Evolutionary conservation across 2,888 invertebrate species (phyloP).

Genomic region (Globia sparganii): DNA sequence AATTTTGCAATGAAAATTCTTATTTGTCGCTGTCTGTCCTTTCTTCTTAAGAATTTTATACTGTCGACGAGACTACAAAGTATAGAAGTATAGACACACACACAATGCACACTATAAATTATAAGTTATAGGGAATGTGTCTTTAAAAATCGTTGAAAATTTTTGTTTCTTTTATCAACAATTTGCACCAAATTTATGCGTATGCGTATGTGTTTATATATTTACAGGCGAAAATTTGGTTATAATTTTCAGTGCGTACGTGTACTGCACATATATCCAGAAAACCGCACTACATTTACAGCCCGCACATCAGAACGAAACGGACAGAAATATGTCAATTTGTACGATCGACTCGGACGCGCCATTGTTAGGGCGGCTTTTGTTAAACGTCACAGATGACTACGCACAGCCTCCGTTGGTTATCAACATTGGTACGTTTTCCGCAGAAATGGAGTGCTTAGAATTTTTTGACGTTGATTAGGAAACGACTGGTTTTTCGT

Average conservation of each 20-base stretch:
- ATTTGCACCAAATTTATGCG: neutral
- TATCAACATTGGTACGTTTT: conserved; percentile 24
- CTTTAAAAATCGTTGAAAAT: conserved; percentile 25
- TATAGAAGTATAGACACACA: conserved; percentile 1
- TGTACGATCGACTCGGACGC: conserved; percentile 51
- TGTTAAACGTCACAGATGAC: conserved; percentile 57
- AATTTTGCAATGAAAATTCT: conserved; percentile 59
- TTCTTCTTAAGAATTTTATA: conserved; percentile 20
- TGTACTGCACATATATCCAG: neutral
- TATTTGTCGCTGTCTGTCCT: conserved; percentile 38
- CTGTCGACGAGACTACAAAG: conserved; percentile 11
- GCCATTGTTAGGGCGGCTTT: conserved; percentile 57
- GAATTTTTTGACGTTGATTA: conserved; percentile 24
- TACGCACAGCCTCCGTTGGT: conserved; percentile 24
- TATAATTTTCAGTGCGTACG: no score
- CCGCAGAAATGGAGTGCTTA: conserved; percentile 8
- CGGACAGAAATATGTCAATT: conserved; percentile 65
- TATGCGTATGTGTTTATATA: no score
- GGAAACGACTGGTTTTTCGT: neutral
- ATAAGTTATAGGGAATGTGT: conserved; percentile 22
- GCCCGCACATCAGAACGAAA: conserved; percentile 44
- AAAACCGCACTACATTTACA: conserved; percentile 12
- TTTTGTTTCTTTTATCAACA: conserved; percentile 6
- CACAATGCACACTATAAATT: no score
- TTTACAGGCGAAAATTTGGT: no score